Evolutionary conservation across 2,888 invertebrate genomes (phyloP).

Genomic region (Alitta virens): DNA sequence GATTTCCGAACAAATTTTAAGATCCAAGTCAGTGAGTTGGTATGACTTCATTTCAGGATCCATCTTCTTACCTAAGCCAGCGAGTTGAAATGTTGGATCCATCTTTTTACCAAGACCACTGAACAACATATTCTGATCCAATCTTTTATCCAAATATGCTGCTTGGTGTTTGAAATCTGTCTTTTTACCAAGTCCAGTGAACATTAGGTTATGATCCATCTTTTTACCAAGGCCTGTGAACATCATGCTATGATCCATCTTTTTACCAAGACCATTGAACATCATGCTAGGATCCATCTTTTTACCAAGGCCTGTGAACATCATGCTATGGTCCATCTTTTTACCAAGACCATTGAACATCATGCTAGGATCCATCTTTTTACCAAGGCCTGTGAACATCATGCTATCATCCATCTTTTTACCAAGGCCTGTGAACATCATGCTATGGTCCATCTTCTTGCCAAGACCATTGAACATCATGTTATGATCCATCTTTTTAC

Average conservation of each 20-base stretch:
- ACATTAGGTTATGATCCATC: constrained; percentile 6
- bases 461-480: too few species aligned
- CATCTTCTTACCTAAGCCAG: constrained; percentile 11
- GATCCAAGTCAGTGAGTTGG: too few species aligned
- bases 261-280: constrained; percentile 12
- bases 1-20: too few species aligned
- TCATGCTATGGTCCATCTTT: too few species aligned
- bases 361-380: too few species aligned
- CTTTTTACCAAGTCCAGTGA: constrained; percentile 13
- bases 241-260: constrained; percentile 3
- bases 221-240: constrained; percentile 13
- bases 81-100: constrained; percentile 4
- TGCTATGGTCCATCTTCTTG: too few species aligned
- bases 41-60: constrained; percentile 11
- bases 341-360: too few species aligned
- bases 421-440: too few species aligned
- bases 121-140: constrained; percentile 7
- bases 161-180: neutral
- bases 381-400: too few species aligned
- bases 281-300: constrained; percentile 7
- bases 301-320: too few species aligned
- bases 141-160: constrained; percentile 9
- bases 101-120: constrained; percentile 7
- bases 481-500: too few species aligned
- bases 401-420: too few species aligned